phyloP scores from a whole-genome alignment of 2,888 invertebrate species.

The Phrixothrix hirtus region DNA sequence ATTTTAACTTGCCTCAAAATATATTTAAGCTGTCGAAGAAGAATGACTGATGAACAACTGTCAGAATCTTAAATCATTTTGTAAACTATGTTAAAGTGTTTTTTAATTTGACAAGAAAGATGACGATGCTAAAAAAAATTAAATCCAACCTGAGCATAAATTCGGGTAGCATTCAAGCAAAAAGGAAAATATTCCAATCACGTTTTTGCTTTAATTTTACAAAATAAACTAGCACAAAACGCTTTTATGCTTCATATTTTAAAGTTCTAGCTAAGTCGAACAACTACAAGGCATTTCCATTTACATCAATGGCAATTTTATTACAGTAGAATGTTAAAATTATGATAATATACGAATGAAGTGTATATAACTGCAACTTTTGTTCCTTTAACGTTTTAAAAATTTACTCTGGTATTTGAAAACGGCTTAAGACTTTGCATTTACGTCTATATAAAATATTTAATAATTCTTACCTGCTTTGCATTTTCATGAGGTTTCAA shows the following conservation, averaged over 20 bases:
- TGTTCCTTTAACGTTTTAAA: slow-evolving; percentile 17
- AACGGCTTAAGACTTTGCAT: slow-evolving; percentile 1
- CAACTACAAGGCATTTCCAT: slow-evolving; percentile 30
- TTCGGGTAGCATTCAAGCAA: neutral
- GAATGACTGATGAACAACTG: slow-evolving; percentile 20
- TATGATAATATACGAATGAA: slow-evolving; percentile 23
- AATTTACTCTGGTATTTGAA: slow-evolving; percentile 5
- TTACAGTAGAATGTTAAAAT: slow-evolving; percentile 27
- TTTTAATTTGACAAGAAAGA: slow-evolving; percentile 21
- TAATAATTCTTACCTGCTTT: slow-evolving; percentile 11
- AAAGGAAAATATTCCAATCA: slow-evolving; percentile 17
- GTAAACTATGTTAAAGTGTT: slow-evolving; percentile 22
- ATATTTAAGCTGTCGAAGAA: slow-evolving; percentile 13
- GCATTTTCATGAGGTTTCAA: slow-evolving; percentile 10
- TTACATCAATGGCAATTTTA: slow-evolving; percentile 29
- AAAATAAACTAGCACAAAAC: slow-evolving; percentile 27
- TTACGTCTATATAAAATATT: slow-evolving; percentile 10
- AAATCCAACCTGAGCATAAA: slow-evolving; percentile 14
- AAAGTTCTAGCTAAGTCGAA: slow-evolving; percentile 25
- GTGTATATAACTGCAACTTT: slow-evolving; percentile 19
- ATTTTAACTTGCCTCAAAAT: slow-evolving; percentile 8
- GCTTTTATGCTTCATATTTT: slow-evolving; percentile 27
- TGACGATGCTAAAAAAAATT: slow-evolving; percentile 18
- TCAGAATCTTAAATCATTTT: slow-evolving; percentile 21
- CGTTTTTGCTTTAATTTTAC: slow-evolving; percentile 23